Evolutionary conservation across 2,797 vertebrate genomes (phyloP), one percentile per base, ranked within the genome.

Genomic region (Helicolenus hilgendorfi): DNA sequence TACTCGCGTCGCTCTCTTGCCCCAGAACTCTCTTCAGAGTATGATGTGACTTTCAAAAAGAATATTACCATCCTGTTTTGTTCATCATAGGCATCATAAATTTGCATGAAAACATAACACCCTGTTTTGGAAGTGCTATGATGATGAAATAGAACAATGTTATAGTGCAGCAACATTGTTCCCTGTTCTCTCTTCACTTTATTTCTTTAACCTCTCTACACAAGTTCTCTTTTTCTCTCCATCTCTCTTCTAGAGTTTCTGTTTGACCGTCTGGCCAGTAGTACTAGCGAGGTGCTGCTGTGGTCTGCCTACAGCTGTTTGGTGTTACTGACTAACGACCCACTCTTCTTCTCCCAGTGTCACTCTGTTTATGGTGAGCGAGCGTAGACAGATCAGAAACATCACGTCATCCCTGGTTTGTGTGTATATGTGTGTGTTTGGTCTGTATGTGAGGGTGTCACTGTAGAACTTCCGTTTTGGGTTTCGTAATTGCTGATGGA

Each of bases 281-380:
- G 95, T 85, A 98, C 24, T 2, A 89, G 86, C 45, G 98, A 99
- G 80, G 93, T 96, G 71, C 96, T 99, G 49, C 93, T 98, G 94
- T 99, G 98, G 98, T 98, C 98, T 3, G 89, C 98, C 88, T 99
- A 98, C 90, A 98, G 94, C 89, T 98, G 98, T 89, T 89, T 99
- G 93, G 91, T 98, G 11, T 96, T 99, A 41, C 96, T 99, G 81
- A 97, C 97, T 1, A 97, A 99, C 84, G 98, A 99, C 56, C 96
- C 95, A 0, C 97, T 98, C 79, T 99, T 99, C 95, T 99, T 99
- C 96, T 98, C 98, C 1, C 98, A 98, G 94, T 99, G 98, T 90
- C 98, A 99, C 96, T 98, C 98, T 0, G 97, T 99, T 29, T 99
- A 99, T n/a, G 99, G 99, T 99, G 89, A 97, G 98, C 74, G 22